These are phyloP conservation scores for Phasia obesa DNA, from an alignment of 2,888 invertebrate species.

Conservation along the genomic window DNA sequence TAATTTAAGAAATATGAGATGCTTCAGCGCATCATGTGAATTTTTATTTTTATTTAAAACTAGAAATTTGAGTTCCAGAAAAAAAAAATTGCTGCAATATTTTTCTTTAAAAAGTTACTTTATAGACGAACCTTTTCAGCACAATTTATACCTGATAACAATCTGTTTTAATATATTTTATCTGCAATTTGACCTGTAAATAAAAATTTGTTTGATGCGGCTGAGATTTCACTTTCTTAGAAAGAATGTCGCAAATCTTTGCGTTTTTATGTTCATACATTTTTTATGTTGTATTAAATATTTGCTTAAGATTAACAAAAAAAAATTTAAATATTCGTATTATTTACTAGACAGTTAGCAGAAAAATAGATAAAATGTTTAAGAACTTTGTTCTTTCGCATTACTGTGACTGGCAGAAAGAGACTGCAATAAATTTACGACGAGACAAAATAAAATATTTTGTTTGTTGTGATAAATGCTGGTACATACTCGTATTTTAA, in stretches of 20 bases:
- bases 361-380: constrained; percentile 59
- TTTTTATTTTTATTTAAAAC: too few relatives aligned
- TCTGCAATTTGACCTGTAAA: too few relatives aligned
- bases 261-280: too few relatives aligned
- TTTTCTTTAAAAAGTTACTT: too few relatives aligned
- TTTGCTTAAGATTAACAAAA: constrained; percentile 38
- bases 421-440: background rate
- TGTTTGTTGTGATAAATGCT: too few relatives aligned
- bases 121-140: too few relatives aligned
- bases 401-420: background rate
- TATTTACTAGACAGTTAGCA: constrained; percentile 43
- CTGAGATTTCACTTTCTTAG: background rate
- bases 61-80: too few relatives aligned
- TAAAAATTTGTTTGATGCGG: background rate
- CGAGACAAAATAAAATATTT: too few relatives aligned
- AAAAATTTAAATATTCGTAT: constrained; percentile 2
- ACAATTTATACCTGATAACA: too few relatives aligned
- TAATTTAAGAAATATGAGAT: background rate
- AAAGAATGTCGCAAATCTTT: background rate
- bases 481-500: too few relatives aligned
- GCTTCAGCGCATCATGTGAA: background rate
- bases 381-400: constrained; percentile 1
- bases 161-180: too few relatives aligned
- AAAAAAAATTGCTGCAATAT: too few relatives aligned
- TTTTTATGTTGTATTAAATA: constrained; percentile 37